Evolutionary conservation across 2,888 invertebrate species (phyloP), one percentile per base, ranked within the genome.

Genomic region (Muscina levida): DNA sequence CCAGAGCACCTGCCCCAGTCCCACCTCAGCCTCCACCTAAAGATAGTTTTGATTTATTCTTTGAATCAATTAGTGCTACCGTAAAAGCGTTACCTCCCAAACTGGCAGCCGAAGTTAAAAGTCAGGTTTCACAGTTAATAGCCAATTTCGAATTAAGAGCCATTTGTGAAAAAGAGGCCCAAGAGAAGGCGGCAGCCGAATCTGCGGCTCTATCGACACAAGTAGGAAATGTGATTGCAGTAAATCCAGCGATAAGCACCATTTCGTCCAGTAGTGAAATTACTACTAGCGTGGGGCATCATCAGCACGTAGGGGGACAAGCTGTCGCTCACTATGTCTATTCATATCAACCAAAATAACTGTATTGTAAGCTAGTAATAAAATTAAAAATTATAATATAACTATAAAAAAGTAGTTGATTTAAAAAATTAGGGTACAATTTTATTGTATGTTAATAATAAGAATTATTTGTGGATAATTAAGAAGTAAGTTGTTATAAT

Each of bases 121-220:
- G 85, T 70, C 85, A 86, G 22, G 85, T 88, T 15, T 87, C 88
- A 0, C 88, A 88, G 56, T 84, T 88, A 17, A 84, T 88, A 39
- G 85, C 85, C 0, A 89, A 88, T 65, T 88, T 86, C n/a, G 88
- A 88, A 76, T 76, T 88, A 19, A 86, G 88, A 5, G 88, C 89
- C 2, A 87, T 88, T 76, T 85, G 87, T 2, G 86, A 87, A 22
- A 79, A 85, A 26, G 88, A 88, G 37, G 85, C 53, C 2, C 24
- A 56, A 3, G 48, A 65, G 13, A 46, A 37, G 3, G 24, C 39
- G 5, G 70, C 48, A 5, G 53, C 13, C 4, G 59, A 39, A 22
- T 39, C 68, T 11, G n/a, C 76, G 8, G 6, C 68, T 8, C n/a
- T 72, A 11, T 48, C 79, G 1, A 15, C 73, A 8, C 70, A 57